Conservation (phyloP, 2,888 invertebrate genomes). For the Drosophila suboccidentalis region DNA sequence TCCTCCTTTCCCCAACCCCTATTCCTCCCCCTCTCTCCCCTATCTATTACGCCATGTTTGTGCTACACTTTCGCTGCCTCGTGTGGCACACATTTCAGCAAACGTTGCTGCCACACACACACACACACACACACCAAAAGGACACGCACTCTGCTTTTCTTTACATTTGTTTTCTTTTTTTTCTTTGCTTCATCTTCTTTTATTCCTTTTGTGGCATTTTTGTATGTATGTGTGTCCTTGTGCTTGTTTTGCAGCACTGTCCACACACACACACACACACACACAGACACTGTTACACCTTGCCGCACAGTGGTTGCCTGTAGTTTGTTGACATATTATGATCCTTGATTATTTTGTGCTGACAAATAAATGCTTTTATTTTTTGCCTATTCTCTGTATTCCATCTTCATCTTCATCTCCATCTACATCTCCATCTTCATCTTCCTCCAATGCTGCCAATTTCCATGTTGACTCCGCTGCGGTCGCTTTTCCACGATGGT, state of each 20-base stretch:
- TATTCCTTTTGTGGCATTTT: slow-evolving; percentile 14
- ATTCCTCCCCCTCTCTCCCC: background rate
- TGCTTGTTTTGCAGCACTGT: slow-evolving; percentile 58
- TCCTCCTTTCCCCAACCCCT: background rate
- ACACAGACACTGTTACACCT: background rate
- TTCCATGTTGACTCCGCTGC: slow-evolving; percentile 37
- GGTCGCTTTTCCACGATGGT: slow-evolving; percentile 26
- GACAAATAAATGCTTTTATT: slow-evolving; percentile 78
- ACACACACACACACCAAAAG: slow-evolving; percentile 14
- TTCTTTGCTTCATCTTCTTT: slow-evolving; percentile 34
- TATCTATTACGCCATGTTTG: slow-evolving; percentile 75
- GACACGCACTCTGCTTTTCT: slow-evolving; percentile 10
- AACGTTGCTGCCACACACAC: slow-evolving; percentile 13
- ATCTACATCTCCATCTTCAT: slow-evolving; percentile 28
- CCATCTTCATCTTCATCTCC: slow-evolving; percentile 35
- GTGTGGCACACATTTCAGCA: slow-evolving; percentile 57
- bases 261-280: slow-evolving; percentile 1
- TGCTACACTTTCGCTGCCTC: slow-evolving; percentile 68
- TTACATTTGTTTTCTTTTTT: slow-evolving; percentile 11
- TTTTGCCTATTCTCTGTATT: slow-evolving; percentile 29
- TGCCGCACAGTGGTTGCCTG: slow-evolving; percentile 8
- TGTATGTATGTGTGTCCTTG: slow-evolving; percentile 56
- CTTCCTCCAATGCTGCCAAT: slow-evolving; percentile 25
- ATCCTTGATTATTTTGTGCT: slow-evolving; percentile 80
- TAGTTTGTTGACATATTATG: slow-evolving; percentile 77